Evolutionary conservation across 92 coral and sea anemone species (phyloP).

Genomic region (Porites rus): DNA sequence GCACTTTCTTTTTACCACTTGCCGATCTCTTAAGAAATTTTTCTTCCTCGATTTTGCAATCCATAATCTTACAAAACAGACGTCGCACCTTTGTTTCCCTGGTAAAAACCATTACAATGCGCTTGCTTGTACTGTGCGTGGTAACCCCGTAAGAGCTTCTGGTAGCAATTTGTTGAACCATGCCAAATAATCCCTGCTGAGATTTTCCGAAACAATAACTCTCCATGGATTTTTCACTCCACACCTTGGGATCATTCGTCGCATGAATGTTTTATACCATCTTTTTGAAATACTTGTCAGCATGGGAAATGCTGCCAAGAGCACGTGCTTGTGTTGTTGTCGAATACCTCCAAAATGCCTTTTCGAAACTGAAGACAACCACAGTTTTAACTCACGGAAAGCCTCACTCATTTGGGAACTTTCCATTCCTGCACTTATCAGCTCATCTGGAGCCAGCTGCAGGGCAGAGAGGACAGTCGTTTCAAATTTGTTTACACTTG

Average conservation of each 20-base stretch:
- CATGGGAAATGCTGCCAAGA: constrained; percentile 37
- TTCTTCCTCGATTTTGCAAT: background rate
- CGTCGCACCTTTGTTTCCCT: constrained; percentile 12
- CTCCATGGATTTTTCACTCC: constrained; percentile 51
- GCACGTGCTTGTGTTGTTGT: constrained; percentile 2
- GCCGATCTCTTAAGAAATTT: constrained; percentile 40
- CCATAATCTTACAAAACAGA: constrained; percentile 46
- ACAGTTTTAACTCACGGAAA: constrained; percentile 9
- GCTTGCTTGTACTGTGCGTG: constrained; percentile 27
- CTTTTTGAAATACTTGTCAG: constrained; percentile 27
- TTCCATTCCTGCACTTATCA: background rate
- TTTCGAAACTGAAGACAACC: background rate
- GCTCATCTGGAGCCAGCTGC: constrained; percentile 13
- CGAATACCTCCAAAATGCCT: background rate
- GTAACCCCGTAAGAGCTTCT: constrained; percentile 24
- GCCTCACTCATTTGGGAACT: constrained; percentile 18
- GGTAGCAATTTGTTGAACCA: constrained; percentile 21
- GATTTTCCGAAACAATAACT: constrained; percentile 22
- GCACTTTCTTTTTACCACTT: constrained; percentile 28
- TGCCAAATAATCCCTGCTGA: constrained; percentile 39
- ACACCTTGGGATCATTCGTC: constrained; percentile 44
- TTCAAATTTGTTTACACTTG: constrained; percentile 15
- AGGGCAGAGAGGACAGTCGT: constrained; percentile 11
- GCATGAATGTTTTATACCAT: constrained; percentile 51
- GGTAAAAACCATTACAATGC: constrained; percentile 32